Percentiles rank a stretch among this genome's conserved stretches.
These are phyloP conservation scores for Falco biarmicus DNA, from an alignment of 2,797 vertebrate genomes.

Conservation along the genomic window DNA sequence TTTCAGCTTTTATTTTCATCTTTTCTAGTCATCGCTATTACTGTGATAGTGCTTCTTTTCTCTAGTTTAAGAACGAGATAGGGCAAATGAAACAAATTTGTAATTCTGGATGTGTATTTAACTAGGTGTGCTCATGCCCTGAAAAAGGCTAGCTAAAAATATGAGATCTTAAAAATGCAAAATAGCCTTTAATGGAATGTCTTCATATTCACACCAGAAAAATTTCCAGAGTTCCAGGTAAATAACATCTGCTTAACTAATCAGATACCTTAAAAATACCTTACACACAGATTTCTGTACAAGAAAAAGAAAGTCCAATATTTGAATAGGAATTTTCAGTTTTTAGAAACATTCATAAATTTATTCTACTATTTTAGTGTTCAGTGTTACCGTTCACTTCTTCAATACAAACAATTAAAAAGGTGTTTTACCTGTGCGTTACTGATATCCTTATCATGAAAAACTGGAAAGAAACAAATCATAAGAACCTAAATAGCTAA, in stretches of 20 bases:
- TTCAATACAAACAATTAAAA: not conserved
- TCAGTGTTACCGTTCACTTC: not conserved
- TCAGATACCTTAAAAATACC: not conserved
- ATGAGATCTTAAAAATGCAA: not conserved
- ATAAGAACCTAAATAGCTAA: not conserved
- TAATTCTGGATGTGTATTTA: slow-evolving; percentile 2
- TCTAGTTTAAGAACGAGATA: slow-evolving; percentile 25
- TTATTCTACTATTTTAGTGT: not conserved
- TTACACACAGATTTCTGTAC: not conserved
- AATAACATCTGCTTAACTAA: not conserved
- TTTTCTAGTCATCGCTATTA: slow-evolving; percentile 73
- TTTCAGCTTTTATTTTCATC: slow-evolving; percentile 94
- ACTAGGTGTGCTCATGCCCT: not conserved
- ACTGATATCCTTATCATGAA: not conserved
- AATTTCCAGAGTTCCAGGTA: not conserved
- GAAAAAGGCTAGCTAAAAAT: not conserved
- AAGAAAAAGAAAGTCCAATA: not conserved
- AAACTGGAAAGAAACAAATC: not conserved
- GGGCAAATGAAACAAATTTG: slow-evolving; percentile 28
- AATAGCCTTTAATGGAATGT: not conserved
- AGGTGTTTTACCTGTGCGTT: not conserved
- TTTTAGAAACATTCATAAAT: not conserved
- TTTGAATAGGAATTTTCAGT: not conserved
- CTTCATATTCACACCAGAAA: not conserved
- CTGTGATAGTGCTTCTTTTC: slow-evolving; percentile 46